phyloP scores from a whole-genome alignment of 2,888 invertebrate species.

The Coecobrya sp. region DNA sequence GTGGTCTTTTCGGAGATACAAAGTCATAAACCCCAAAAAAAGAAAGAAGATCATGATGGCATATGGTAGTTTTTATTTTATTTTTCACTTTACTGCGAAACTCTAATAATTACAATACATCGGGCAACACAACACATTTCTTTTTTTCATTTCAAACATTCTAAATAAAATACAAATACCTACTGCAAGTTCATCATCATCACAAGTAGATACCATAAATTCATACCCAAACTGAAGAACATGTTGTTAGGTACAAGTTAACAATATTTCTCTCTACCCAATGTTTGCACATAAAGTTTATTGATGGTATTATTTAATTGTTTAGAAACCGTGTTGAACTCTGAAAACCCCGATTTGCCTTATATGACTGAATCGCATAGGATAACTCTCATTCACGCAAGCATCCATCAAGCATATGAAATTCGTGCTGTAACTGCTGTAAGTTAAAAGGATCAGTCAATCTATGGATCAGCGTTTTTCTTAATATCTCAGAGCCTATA shows the following conservation, averaged over 20 bases:
- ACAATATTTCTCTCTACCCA: no score
- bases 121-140: neutral
- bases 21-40: slow-evolving; percentile 23
- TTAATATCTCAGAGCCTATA: no score
- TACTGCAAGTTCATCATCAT: neutral
- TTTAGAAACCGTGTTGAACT: no score
- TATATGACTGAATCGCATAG: no score
- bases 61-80: slow-evolving; percentile 58
- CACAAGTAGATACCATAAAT: neutral
- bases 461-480: no score
- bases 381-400: no score
- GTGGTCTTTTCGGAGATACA: neutral
- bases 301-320: no score
- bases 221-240: neutral
- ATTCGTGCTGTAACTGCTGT: no score
- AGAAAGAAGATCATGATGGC: neutral
- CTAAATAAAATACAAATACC: neutral
- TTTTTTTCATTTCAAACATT: neutral
- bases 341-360: no score
- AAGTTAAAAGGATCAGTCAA: no score
- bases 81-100: slow-evolving; percentile 48
- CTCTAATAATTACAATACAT: neutral
- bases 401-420: no score
- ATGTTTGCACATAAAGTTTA: no score
- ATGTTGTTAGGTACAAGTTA: neutral